Conservation (phyloP, 2,797 vertebrate genomes). For the Pangasius sanitwongsei region DNA sequence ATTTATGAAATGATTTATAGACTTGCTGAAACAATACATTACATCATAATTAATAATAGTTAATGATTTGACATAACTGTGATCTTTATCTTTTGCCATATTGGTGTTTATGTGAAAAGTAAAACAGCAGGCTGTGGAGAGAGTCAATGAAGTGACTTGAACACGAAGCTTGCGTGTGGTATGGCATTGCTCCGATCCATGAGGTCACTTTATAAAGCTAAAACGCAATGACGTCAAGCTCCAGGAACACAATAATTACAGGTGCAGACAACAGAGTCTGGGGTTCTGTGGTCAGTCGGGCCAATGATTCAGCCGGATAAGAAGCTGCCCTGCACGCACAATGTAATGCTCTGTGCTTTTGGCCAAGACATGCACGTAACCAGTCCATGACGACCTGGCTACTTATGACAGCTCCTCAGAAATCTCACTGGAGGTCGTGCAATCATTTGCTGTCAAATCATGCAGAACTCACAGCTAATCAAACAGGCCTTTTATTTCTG, state of each 20-base stretch:
- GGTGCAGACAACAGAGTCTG: slow-evolving; percentile 46
- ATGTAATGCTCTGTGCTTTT: slow-evolving; percentile 17
- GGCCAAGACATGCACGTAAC: slow-evolving; percentile 9
- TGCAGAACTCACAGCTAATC: slow-evolving; percentile 36
- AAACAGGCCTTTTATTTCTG: slow-evolving; percentile 35
- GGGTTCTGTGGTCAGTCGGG: slow-evolving; percentile 38
- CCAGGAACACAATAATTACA: slow-evolving; percentile 45
- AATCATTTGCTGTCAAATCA: slow-evolving; percentile 42
- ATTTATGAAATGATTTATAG: neutral
- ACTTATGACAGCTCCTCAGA: slow-evolving; percentile 33
- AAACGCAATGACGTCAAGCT: slow-evolving; percentile 32
- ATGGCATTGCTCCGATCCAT: slow-evolving; percentile 23
- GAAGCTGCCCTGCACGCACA: slow-evolving; percentile 11
- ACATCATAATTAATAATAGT: neutral
- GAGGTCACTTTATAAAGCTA: slow-evolving; percentile 41
- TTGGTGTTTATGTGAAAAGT: neutral
- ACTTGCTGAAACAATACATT: slow-evolving; percentile 14
- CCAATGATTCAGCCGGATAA: slow-evolving; percentile 34
- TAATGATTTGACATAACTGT: neutral
- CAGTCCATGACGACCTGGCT: neutral
- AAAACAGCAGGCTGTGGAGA: neutral
- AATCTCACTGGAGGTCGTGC: slow-evolving; percentile 19
- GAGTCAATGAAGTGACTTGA: neutral
- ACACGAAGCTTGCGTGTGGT: slow-evolving; percentile 6
- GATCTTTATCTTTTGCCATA: neutral